A percentile compares a stretch with the other conserved stretches of the same genome.
Conservation (phyloP, 2,888 invertebrate genomes). For the Epinotia bilunana region DNA sequence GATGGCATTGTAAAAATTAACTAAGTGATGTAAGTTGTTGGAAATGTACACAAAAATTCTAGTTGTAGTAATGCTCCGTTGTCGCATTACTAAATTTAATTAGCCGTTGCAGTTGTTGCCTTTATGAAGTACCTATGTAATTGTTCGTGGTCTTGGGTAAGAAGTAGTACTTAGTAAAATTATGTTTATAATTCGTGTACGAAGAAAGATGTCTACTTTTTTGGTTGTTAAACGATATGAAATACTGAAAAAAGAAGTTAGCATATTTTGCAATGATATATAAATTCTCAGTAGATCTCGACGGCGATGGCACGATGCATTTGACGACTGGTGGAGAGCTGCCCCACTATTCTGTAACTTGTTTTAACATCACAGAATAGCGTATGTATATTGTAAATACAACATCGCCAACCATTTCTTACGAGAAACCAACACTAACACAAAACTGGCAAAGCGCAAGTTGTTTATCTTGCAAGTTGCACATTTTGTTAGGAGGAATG, state of each 20-base stretch:
- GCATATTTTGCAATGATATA: no score
- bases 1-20: slow-evolving; percentile 36
- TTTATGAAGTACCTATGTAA: background rate
- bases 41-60: slow-evolving; percentile 26
- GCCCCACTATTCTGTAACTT: no score
- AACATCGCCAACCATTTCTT: background rate
- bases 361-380: no score
- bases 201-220: no score
- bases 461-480: slow-evolving; percentile 41
- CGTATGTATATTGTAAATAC: background rate
- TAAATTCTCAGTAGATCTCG: no score
- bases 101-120: slow-evolving; percentile 21
- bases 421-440: background rate
- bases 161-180: background rate
- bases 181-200: background rate
- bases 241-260: no score
- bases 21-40: slow-evolving; percentile 32
- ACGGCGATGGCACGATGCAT: no score
- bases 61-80: slow-evolving; percentile 16
- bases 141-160: slow-evolving; percentile 2
- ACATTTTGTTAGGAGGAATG: slow-evolving; percentile 46
- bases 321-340: no score
- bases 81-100: slow-evolving; percentile 35
- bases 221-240: no score
- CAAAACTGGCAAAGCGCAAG: slow-evolving; percentile 16